Base-by-base conservation (phyloP, 1,140 invertebrate species). In the Drosophila leontia region DNA sequence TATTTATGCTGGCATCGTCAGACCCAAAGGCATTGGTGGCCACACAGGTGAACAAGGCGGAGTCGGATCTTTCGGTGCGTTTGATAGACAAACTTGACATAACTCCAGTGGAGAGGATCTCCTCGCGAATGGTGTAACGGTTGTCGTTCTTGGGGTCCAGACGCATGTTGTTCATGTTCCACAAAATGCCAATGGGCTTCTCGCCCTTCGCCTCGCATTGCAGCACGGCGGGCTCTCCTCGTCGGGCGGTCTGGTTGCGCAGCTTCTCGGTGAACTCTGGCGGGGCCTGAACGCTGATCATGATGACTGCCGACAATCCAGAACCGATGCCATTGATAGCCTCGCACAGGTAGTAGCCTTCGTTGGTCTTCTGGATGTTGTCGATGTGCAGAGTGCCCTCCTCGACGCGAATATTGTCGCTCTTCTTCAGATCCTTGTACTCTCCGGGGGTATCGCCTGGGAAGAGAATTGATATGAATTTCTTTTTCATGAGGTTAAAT, bases 161-260 rank as follows among this genome's bases (percentile, higher is more conserved):
- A 55, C 97, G 95, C 92, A 98, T 98, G 93, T 97, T 98, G 93
- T 98, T 98, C 95, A 98, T 98, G 93, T 97, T 98, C 98, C 98
- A 99, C 23, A 98, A 95, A 50, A 99, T 98, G 80, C 97, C 97
- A 91, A 99, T 97, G 29, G 98, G 98, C 94, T 98, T 98, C 93
- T 99, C 98, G 58, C 98, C 98, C 88, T 97, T 97, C n/a, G 98
- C 98, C 94, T 98, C 97, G 92, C 98, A 99, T 92, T 98, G 97
- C 58, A 99, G 92, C 26, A 98, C 98, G 35, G 98, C 96, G 34
- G 97, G 97, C 93, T 99, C 97, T 19, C 97, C 97, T 64, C 97
- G 95, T 67, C 97, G 95, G 17, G 98, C 97, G 26, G 97, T 98
- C 93, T 98, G 97, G 84, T 98, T 98, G 53, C 96, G 94, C 80